Evolutionary conservation across 2,113 vertebrate genomes (phyloP).

Genomic region (Nesoenas mayeri): DNA sequence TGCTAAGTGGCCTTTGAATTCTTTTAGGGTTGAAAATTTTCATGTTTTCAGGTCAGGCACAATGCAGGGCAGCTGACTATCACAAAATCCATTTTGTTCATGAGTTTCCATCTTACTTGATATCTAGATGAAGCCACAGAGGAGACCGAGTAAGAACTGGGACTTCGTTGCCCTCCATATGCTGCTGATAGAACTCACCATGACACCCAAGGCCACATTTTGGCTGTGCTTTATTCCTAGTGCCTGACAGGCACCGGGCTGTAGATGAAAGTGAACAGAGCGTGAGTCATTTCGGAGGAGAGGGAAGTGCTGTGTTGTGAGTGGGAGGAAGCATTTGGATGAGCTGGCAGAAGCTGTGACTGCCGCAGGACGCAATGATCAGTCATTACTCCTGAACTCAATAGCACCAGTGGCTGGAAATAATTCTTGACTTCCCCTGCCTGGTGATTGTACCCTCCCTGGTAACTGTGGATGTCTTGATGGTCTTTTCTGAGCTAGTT

Average conservation of each 20-base stretch:
- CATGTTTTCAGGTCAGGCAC: not conserved
- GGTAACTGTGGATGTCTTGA: not conserved
- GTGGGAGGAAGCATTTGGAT: conserved; percentile 54
- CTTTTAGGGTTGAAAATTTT: not conserved
- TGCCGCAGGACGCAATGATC: not conserved
- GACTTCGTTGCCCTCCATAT: not conserved
- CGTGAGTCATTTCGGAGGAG: conserved; percentile 36
- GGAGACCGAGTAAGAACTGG: not conserved
- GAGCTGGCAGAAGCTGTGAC: conserved; percentile 48
- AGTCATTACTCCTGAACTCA: not conserved
- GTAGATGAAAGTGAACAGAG: not conserved
- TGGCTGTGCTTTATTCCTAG: not conserved
- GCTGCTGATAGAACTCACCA: not conserved
- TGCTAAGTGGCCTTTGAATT: not conserved
- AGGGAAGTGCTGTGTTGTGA: not conserved
- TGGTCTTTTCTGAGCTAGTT: not conserved
- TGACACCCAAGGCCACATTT: not conserved
- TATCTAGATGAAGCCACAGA: not conserved
- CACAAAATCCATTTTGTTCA: not conserved
- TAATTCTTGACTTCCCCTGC: not conserved
- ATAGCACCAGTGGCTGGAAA: not conserved
- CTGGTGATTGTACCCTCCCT: not conserved
- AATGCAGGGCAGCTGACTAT: not conserved
- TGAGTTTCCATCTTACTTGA: not conserved
- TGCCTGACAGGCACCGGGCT: not conserved